phyloP scores from a whole-genome alignment of 2,888 invertebrate species.

The Antitype chi region DNA sequence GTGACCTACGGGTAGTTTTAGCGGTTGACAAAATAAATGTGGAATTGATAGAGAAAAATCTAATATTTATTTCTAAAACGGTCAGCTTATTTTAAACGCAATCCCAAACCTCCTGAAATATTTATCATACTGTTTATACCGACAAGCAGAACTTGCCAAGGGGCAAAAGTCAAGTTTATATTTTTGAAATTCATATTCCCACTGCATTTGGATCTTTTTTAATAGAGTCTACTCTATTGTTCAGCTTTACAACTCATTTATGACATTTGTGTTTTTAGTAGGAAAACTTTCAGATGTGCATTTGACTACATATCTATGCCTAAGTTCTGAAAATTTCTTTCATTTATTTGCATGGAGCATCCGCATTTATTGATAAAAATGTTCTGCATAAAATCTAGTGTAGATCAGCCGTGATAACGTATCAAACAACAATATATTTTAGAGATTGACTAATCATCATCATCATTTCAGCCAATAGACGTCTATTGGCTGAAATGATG shows the following conservation, averaged over 20 bases:
- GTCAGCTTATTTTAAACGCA: conserved; percentile 29
- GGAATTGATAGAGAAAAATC: neutral
- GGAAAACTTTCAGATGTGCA: neutral
- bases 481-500: no score
- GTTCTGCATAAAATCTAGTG: neutral
- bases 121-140: conserved; percentile 30
- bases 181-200: conserved; percentile 21
- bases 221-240: conserved; percentile 11
- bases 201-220: neutral
- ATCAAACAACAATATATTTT: neutral
- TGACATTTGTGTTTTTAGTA: neutral
- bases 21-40: neutral
- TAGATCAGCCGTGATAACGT: neutral
- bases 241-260: neutral
- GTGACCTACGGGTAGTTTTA: neutral
- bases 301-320: neutral
- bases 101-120: conserved; percentile 30
- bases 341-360: no score
- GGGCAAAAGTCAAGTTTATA: conserved; percentile 13
- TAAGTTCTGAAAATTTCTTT: neutral
- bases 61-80: conserved; percentile 8
- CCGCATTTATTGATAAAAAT: neutral
- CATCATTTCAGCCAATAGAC: no score
- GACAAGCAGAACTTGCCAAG: conserved; percentile 7
- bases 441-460: no score